Conservation (phyloP, 2,797 vertebrate genomes). For the Aldrovandia affinis region DNA sequence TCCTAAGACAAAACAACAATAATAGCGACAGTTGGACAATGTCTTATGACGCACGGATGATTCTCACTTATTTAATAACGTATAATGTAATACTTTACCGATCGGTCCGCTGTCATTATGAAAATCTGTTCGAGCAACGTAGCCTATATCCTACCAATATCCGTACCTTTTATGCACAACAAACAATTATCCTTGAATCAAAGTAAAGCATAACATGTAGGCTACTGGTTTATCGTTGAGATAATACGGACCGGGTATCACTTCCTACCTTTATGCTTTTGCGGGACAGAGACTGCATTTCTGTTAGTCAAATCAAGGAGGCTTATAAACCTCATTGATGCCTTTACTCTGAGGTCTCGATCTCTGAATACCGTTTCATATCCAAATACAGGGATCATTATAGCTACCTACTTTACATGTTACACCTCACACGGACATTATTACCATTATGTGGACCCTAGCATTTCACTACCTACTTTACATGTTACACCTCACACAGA, state of each 20-base stretch:
- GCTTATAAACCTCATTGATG: background rate
- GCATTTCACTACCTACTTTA: background rate
- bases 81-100: background rate
- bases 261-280: background rate
- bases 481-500: background rate
- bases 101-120: background rate
- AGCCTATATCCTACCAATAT: background rate
- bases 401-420: background rate
- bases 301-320: background rate
- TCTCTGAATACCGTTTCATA: background rate
- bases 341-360: background rate
- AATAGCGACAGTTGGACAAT: background rate
- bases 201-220: background rate
- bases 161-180: background rate
- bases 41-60: background rate
- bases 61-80: background rate
- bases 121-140: slow-evolving; percentile 2
- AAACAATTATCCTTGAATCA: background rate
- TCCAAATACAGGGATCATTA: background rate
- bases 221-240: background rate
- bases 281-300: background rate
- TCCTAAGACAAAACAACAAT: background rate
- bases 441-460: background rate
- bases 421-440: background rate
- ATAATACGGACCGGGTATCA: background rate